A percentile compares a stretch with the other conserved stretches of the same genome.
Conservation (phyloP, 2,113 vertebrate species). For the Peromyscus maniculatus region DNA sequence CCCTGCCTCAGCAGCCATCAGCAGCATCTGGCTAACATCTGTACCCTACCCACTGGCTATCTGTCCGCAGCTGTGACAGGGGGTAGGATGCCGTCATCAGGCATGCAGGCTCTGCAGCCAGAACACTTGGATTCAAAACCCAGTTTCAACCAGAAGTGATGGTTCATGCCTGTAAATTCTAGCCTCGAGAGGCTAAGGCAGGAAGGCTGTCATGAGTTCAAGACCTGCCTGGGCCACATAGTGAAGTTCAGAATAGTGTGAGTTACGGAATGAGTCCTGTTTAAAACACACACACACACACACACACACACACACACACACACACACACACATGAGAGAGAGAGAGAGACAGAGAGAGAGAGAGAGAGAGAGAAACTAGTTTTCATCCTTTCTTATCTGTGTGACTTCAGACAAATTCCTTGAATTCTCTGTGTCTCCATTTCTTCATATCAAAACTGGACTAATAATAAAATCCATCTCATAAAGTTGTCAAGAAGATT, state of each 20-base stretch:
- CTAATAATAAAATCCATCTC: not conserved
- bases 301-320: no score
- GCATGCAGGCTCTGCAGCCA: not conserved
- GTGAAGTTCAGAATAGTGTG: not conserved
- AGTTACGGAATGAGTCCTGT: not conserved
- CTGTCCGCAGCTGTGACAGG: not conserved
- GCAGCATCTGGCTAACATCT: constrained; percentile 6
- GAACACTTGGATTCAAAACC: not conserved
- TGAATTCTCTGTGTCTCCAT: not conserved
- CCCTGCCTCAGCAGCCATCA: not conserved
- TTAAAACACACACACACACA: not conserved
- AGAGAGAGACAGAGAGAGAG: not conserved
- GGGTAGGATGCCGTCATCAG: not conserved
- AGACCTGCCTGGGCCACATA: not conserved
- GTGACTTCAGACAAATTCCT: not conserved
- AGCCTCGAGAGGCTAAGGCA: not conserved
- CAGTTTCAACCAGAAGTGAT: not conserved
- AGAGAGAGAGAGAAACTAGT: no score
- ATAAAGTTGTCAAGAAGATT: not conserved
- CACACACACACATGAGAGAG: not conserved
- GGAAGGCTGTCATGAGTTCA: not conserved
- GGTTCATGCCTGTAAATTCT: not conserved
- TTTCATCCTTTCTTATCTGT: not conserved
- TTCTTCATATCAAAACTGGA: not conserved
- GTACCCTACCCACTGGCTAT: not conserved